Conservation (phyloP, 2,797 vertebrate genomes). For the Silurus aristotelis region DNA sequence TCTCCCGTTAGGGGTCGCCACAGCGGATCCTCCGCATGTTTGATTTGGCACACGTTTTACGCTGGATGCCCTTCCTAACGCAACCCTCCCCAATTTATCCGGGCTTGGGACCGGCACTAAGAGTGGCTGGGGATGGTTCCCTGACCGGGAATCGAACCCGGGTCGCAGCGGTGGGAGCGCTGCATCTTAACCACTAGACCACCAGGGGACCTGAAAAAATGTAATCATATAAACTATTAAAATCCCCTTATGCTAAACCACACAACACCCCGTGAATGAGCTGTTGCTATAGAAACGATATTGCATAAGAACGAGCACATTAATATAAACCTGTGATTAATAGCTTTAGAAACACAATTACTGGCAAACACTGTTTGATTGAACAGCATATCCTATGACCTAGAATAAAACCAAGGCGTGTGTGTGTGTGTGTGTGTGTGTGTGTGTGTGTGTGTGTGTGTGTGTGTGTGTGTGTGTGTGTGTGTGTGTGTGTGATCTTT, state of each 20-base stretch:
- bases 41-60: no score
- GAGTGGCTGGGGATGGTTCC: no score
- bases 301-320: neutral
- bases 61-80: no score
- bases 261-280: neutral
- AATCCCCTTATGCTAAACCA: neutral
- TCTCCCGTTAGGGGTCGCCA: no score
- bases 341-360: neutral
- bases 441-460: constrained; percentile 13
- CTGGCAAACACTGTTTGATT: neutral
- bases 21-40: no score
- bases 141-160: no score
- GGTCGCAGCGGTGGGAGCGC: no score
- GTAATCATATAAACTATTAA: neutral
- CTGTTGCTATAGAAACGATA: neutral
- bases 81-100: no score
- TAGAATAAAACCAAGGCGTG: neutral
- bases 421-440: neutral
- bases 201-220: no score
- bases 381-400: neutral
- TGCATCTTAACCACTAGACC: no score
- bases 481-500: constrained; percentile 12
- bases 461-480: constrained; percentile 18
- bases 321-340: constrained; percentile 1
- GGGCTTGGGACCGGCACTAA: no score